Evolutionary conservation across 1,140 invertebrate genomes (phyloP).

Genomic region (Choristoneura fumiferana): DNA sequence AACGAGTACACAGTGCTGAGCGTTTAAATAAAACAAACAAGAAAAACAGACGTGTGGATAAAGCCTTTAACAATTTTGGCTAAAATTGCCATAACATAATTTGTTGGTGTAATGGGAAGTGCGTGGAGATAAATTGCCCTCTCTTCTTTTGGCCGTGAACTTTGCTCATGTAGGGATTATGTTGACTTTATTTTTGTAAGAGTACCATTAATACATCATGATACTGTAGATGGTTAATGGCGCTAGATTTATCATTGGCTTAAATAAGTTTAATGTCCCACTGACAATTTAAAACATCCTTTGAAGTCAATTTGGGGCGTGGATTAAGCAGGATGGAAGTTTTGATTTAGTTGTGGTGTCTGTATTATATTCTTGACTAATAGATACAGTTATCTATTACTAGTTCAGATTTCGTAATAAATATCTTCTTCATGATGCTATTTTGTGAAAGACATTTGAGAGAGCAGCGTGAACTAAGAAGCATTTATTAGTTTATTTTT

Average conservation of each 20-base stretch:
- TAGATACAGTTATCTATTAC: neutral
- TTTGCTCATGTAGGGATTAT: constrained; percentile 22
- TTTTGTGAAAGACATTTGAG: neutral
- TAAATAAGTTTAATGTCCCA: neutral
- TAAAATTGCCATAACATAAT: constrained; percentile 36
- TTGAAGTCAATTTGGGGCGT: neutral
- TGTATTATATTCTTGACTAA: neutral
- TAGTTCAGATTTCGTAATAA: neutral
- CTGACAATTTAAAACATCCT: neutral
- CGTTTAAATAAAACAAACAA: constrained; percentile 14
- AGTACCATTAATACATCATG: neutral
- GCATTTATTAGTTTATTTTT: neutral
- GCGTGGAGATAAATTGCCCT: constrained; percentile 43
- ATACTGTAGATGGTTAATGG: neutral
- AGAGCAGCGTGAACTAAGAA: neutral
- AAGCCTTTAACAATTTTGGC: constrained; percentile 3
- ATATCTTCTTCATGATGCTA: neutral
- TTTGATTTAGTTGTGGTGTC: neutral
- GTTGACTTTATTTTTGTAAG: constrained; percentile 21
- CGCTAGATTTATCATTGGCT: neutral
- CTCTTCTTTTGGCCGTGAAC: constrained; percentile 37
- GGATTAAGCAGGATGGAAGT: neutral
- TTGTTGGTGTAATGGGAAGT: constrained; percentile 44
- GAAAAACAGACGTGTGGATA: neutral
- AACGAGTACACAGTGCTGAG: neutral